A percentile compares a stretch with the other conserved stretches of the same genome.
These are phyloP conservation scores for Andrena bicolor DNA, from an alignment of 2,888 invertebrate genomes.

Conservation along the genomic window DNA sequence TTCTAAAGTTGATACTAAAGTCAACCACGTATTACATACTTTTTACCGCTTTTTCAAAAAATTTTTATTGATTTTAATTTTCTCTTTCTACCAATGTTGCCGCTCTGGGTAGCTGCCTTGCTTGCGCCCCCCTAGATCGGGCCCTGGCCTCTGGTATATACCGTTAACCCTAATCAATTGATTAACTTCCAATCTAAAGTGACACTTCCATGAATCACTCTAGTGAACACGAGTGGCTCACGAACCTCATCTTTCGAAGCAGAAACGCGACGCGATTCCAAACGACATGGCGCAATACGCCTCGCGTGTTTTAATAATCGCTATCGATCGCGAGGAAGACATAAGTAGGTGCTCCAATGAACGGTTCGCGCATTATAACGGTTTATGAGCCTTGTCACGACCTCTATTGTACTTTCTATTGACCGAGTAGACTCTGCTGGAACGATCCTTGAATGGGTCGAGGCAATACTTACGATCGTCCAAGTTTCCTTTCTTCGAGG, in stretches of 20 bases:
- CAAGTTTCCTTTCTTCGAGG: conserved; percentile 26
- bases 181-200: neutral
- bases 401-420: conserved; percentile 60
- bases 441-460: conserved; percentile 40
- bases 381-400: conserved; percentile 48
- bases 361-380: conserved; percentile 42
- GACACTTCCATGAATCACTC: neutral
- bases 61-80: too few relatives aligned
- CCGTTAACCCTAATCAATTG: too few relatives aligned
- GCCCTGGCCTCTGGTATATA: too few relatives aligned
- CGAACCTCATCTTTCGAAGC: neutral
- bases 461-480: neutral
- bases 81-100: too few relatives aligned
- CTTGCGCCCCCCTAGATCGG: too few relatives aligned
- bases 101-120: too few relatives aligned
- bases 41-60: too few relatives aligned
- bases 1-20: too few relatives aligned
- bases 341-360: conserved; percentile 30
- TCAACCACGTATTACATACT: too few relatives aligned
- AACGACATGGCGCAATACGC: neutral
- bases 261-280: neutral
- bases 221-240: neutral
- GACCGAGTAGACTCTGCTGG: conserved; percentile 45
- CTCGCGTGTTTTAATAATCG: conserved; percentile 30
- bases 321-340: conserved; percentile 32